phyloP scores from a whole-genome alignment of 2,888 invertebrate species.

The Folsomia candida region DNA sequence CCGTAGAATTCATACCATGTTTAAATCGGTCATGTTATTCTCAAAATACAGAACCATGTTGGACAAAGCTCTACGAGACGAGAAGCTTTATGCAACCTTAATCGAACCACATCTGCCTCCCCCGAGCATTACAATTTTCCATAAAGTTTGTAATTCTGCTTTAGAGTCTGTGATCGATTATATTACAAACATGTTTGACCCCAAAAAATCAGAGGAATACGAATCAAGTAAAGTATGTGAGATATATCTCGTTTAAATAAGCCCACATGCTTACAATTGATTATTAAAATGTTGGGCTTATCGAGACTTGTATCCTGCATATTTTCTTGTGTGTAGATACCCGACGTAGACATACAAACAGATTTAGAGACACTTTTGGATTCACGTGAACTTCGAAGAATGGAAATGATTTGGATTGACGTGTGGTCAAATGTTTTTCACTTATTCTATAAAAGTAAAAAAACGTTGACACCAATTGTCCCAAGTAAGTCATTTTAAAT shows the following conservation, averaged over 20 bases:
- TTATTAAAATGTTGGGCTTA: too few species aligned
- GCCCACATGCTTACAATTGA: too few species aligned
- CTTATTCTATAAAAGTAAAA: neutral
- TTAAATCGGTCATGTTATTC: slow-evolving; percentile 22
- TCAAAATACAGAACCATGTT: slow-evolving; percentile 28
- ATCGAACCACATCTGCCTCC: slow-evolving; percentile 18
- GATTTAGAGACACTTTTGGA: slow-evolving; percentile 19
- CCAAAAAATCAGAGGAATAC: neutral
- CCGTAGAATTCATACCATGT: slow-evolving; percentile 42
- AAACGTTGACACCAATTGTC: neutral
- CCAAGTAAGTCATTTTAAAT: neutral
- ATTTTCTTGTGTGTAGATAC: too few species aligned
- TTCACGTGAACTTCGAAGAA: slow-evolving; percentile 18
- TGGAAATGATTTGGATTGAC: slow-evolving; percentile 25
- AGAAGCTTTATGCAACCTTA: slow-evolving; percentile 21
- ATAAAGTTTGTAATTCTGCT: slow-evolving; percentile 16
- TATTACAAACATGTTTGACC: neutral
- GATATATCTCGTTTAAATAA: neutral
- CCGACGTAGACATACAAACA: neutral
- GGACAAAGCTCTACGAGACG: slow-evolving; percentile 34
- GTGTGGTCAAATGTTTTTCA: slow-evolving; percentile 9
- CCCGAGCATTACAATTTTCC: slow-evolving; percentile 22
- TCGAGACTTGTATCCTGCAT: too few species aligned
- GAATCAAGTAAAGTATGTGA: neutral
- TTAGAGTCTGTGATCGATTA: slow-evolving; percentile 18